Conservation (phyloP, 2,797 vertebrate genomes). For the Champsocephalus esox region DNA sequence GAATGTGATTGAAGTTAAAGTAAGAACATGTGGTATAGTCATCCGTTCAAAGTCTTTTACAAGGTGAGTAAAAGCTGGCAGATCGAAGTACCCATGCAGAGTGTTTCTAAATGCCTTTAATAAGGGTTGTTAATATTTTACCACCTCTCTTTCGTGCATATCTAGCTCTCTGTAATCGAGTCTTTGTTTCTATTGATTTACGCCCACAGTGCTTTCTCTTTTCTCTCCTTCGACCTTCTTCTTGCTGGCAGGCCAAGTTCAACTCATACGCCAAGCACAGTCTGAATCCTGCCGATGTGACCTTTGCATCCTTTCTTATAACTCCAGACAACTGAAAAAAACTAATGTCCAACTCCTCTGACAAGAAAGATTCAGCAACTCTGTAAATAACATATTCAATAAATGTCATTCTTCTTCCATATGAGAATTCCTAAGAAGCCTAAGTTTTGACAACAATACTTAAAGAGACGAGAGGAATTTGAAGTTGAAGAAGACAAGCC, state of each 20-base stretch:
- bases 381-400: slow-evolving; percentile 14
- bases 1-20: not conserved
- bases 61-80: slow-evolving; percentile 6
- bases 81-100: not conserved
- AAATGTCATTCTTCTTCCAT: slow-evolving; percentile 1
- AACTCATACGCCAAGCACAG: not conserved
- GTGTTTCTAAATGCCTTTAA: slow-evolving; percentile 35
- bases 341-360: not conserved
- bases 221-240: not conserved
- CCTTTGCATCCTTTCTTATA: not conserved
- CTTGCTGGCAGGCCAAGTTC: slow-evolving; percentile 1
- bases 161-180: not conserved
- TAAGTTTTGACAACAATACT: slow-evolving; percentile 9
- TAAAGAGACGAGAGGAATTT: slow-evolving; percentile 47
- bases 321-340: slow-evolving; percentile 1
- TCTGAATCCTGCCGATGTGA: slow-evolving; percentile 18
- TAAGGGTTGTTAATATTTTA: slow-evolving; percentile 16
- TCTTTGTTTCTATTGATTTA: not conserved
- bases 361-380: not conserved
- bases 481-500: slow-evolving; percentile 38
- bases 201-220: not conserved
- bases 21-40: not conserved
- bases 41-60: slow-evolving; percentile 4
- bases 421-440: slow-evolving; percentile 7
- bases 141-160: not conserved